phyloP scores from a whole-genome alignment of 1,140 invertebrate species.

The Papilio aristodemus region DNA sequence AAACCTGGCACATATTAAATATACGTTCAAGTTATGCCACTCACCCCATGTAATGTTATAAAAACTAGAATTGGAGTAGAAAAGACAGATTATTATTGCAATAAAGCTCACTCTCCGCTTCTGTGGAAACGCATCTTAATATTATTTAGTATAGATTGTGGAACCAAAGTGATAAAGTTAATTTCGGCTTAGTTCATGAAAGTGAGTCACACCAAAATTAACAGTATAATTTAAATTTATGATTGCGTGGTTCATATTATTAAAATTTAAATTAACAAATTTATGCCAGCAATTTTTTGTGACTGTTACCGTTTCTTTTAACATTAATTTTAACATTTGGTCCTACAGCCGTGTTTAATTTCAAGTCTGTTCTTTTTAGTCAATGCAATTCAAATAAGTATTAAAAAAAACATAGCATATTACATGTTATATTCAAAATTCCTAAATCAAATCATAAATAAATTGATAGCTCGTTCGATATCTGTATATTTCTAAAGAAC shows the following conservation, averaged over 20 bases:
- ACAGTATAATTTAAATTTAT: background rate
- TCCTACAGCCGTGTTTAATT: too few relatives aligned
- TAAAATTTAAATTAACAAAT: constrained; percentile 3
- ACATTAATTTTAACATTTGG: background rate
- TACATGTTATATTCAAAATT: too few relatives aligned
- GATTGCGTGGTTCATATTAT: background rate
- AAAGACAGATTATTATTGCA: background rate
- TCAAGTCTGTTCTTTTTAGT: too few relatives aligned
- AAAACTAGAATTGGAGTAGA: too few relatives aligned
- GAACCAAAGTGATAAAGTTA: background rate
- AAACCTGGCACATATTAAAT: too few relatives aligned
- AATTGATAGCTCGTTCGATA: too few relatives aligned
- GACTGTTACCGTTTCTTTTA: background rate
- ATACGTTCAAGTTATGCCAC: background rate
- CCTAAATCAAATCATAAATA: too few relatives aligned
- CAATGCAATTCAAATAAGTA: too few relatives aligned
- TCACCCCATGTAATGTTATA: background rate
- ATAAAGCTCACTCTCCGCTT: background rate
- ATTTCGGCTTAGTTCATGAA: constrained; percentile 11
- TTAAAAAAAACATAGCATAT: too few relatives aligned
- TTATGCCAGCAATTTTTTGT: background rate
- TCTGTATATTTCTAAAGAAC: background rate
- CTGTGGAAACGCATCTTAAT: background rate
- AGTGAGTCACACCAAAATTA: too few relatives aligned
- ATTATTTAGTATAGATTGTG: background rate